Conservation (phyloP, 2,113 vertebrate species). For the Leptobrachium ailaonicum region DNA sequence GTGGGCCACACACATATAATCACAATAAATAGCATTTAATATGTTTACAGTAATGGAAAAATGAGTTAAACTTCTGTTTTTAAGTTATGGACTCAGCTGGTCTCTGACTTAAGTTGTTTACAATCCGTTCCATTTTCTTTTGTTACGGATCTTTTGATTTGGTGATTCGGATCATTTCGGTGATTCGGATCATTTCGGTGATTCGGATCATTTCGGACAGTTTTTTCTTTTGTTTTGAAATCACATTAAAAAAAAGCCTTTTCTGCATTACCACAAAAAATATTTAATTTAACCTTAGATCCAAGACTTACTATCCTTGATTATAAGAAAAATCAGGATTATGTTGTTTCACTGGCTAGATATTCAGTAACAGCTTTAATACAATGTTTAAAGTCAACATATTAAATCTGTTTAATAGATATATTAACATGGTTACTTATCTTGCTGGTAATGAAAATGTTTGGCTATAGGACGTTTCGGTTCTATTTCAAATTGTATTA, state of each 20-base stretch:
- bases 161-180: too few species aligned
- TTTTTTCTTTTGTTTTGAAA: slow-evolving; percentile 80
- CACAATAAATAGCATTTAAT: slow-evolving; percentile 87
- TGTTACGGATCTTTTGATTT: too few species aligned
- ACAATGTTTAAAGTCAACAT: neutral
- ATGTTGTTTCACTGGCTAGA: neutral
- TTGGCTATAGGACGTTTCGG: too few species aligned
- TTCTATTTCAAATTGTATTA: too few species aligned
- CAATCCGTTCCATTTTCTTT: slow-evolving; percentile 78
- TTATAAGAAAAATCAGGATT: too few species aligned
- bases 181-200: too few species aligned
- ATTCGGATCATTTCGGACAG: too few species aligned
- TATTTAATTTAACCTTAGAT: slow-evolving; percentile 76
- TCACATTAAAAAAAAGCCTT: slow-evolving; percentile 45
- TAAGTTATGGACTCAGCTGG: slow-evolving; percentile 80
- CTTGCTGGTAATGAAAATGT: too few species aligned
- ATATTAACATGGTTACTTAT: too few species aligned
- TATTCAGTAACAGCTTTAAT: slow-evolving; percentile 20
- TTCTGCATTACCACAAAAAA: slow-evolving; percentile 60
- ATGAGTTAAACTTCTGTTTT: slow-evolving; percentile 79
- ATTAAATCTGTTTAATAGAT: slow-evolving; percentile 20
- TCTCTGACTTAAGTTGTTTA: slow-evolving; percentile 76
- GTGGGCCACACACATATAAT: slow-evolving; percentile 78
- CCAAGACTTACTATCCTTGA: slow-evolving; percentile 64
- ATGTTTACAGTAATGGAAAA: slow-evolving; percentile 87